Percentiles rank a stretch among this genome's conserved stretches.
Conservation (phyloP, 2,888 invertebrate species). For the Helicoverpa assulta region DNA sequence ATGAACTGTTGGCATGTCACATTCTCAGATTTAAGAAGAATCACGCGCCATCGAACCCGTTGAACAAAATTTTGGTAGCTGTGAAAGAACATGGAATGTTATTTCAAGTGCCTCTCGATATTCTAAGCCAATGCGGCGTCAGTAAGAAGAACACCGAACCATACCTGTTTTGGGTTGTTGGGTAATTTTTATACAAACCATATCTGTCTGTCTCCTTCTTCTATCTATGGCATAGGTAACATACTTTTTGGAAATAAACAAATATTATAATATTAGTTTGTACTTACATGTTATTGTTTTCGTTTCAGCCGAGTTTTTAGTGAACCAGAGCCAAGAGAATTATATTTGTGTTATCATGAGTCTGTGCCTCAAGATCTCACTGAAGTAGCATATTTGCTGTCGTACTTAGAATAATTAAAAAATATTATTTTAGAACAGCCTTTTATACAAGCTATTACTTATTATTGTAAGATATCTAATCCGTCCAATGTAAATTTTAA, state of each 20-base stretch:
- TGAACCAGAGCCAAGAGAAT: constrained; percentile 93
- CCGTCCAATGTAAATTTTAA: constrained; percentile 43
- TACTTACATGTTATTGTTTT: constrained; percentile 3
- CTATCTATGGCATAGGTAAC: background rate
- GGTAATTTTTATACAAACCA: constrained; percentile 88
- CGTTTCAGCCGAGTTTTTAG: constrained; percentile 93
- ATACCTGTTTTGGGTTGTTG: constrained; percentile 94
- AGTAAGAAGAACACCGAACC: constrained; percentile 84
- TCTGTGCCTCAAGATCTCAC: constrained; percentile 96
- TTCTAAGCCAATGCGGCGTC: constrained; percentile 79
- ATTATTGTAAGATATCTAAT: constrained; percentile 13
- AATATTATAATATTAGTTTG: background rate
- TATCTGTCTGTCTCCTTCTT: background rate
- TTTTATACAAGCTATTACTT: background rate
- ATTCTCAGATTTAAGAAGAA: constrained; percentile 88
- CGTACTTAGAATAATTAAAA: constrained; percentile 82
- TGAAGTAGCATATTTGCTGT: constrained; percentile 96
- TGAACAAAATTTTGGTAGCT: constrained; percentile 94
- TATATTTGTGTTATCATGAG: constrained; percentile 97
- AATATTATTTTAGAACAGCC: background rate
- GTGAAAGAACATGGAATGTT: constrained; percentile 96
- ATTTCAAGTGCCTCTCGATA: constrained; percentile 91
- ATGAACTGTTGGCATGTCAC: background rate
- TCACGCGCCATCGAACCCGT: constrained; percentile 88
- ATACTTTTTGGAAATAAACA: background rate